Evolutionary conservation across 2,113 vertebrate genomes (phyloP).

Genomic region (Ochotona princeps): DNA sequence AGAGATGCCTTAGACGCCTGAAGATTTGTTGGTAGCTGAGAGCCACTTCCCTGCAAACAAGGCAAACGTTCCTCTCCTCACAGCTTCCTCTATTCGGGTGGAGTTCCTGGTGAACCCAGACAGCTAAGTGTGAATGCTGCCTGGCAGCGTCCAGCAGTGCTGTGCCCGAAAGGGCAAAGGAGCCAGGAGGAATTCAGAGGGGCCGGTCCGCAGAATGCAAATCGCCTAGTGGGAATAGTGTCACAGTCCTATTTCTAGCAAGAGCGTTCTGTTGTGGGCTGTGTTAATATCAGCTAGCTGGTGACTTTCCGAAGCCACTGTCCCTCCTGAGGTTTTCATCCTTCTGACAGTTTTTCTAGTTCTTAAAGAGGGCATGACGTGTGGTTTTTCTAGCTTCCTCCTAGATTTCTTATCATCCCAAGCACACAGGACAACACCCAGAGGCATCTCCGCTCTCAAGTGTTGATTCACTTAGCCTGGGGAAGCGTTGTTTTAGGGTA

Average conservation of each 20-base stretch:
- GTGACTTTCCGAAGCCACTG: slow-evolving; percentile 71
- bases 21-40: slow-evolving; percentile 48
- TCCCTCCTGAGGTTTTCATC: slow-evolving; percentile 68
- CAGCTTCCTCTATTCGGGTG: slow-evolving; percentile 59
- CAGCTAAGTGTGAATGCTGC: slow-evolving; percentile 20
- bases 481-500: slow-evolving; percentile 72
- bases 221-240: slow-evolving; percentile 67
- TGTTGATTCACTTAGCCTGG: slow-evolving; percentile 78
- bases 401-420: slow-evolving; percentile 50
- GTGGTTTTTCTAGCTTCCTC: slow-evolving; percentile 66
- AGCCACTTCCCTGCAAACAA: slow-evolving; percentile 56
- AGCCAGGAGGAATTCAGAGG: slow-evolving; percentile 61
- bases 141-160: slow-evolving; percentile 76
- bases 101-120: slow-evolving; percentile 72
- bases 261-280: slow-evolving; percentile 73
- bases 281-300: slow-evolving; percentile 72
- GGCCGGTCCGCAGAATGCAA: slow-evolving; percentile 77
- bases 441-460: slow-evolving; percentile 12
- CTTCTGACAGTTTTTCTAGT: slow-evolving; percentile 75
- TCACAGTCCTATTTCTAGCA: slow-evolving; percentile 76
- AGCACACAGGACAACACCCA: slow-evolving; percentile 2
- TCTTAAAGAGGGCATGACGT: slow-evolving; percentile 77
- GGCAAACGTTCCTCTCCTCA: not conserved
- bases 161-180: slow-evolving; percentile 63
- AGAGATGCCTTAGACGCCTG: not conserved